A percentile compares a stretch with the other conserved stretches of the same genome.
Evolutionary conservation across 2,113 vertebrate species (phyloP).

Genomic region (Clarias macrocephalus): DNA sequence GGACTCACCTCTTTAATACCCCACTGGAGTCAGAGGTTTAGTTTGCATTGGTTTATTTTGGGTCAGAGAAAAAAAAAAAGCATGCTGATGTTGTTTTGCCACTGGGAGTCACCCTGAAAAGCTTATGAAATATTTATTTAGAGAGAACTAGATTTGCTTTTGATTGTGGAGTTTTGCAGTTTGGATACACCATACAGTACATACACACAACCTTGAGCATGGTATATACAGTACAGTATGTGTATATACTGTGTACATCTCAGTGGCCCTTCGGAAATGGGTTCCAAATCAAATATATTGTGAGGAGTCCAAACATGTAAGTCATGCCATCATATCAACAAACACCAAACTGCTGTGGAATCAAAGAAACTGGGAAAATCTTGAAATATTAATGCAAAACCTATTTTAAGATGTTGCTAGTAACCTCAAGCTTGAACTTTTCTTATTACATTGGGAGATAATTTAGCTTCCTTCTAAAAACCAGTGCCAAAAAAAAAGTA

Average conservation of each 20-base stretch:
- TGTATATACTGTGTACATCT: not conserved
- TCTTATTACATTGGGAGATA: not conserved
- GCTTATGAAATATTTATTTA: constrained; percentile 11
- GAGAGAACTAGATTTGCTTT: not conserved
- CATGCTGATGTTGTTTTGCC: not conserved
- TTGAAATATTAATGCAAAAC: not conserved
- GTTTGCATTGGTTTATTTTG: not conserved
- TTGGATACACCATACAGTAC: not conserved
- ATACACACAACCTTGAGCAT: not conserved
- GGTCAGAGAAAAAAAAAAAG: not conserved
- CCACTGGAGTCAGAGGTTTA: not conserved
- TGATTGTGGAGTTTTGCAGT: not conserved
- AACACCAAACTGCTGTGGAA: not conserved
- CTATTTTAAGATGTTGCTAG: not conserved
- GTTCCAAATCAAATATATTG: not conserved
- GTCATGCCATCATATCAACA: not conserved
- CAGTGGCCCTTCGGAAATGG: not conserved
- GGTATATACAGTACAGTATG: not conserved
- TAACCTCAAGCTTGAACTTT: not conserved
- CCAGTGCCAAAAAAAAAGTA: not conserved
- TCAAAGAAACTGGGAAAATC: not conserved
- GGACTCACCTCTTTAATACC: not conserved
- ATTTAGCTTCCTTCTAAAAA: not conserved
- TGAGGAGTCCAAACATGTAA: not conserved
- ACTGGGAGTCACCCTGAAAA: not conserved